Percentiles rank a stretch among this genome's conserved stretches.
Conservation (phyloP, 2,113 vertebrate genomes). For the Calcarius ornatus region DNA sequence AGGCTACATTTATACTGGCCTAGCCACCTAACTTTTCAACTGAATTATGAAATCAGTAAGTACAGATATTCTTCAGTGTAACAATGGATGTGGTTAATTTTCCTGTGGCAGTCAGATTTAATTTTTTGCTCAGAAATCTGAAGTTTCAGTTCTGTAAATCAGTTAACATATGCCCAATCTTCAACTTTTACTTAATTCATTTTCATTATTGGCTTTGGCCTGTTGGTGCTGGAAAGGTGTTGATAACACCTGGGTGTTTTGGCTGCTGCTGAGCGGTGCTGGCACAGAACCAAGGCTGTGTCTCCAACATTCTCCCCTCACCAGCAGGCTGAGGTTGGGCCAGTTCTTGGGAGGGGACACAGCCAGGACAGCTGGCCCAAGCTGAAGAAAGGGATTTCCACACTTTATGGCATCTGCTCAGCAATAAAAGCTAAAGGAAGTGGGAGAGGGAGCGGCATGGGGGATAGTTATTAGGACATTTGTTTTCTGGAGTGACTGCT, state of each 20-base stretch:
- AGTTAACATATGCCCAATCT: not conserved
- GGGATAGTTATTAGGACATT: fast-evolving
- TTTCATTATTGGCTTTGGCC: not conserved
- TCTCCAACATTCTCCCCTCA: not conserved
- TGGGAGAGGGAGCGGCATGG: no score
- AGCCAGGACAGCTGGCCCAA: not conserved
- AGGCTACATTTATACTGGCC: not conserved
- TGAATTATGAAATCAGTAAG: not conserved
- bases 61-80: not conserved
- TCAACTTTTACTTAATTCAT: not conserved
- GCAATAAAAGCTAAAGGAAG: not conserved
- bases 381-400: not conserved
- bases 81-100: not conserved
- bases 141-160: not conserved
- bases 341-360: not conserved
- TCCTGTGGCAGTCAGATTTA: not conserved
- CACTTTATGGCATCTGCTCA: not conserved
- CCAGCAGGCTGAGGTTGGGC: not conserved
- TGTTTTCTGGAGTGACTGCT: not conserved
- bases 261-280: not conserved
- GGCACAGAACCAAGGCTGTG: no score
- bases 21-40: not conserved
- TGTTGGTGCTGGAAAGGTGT: not conserved
- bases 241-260: not conserved
- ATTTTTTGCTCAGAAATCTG: not conserved